phyloP scores from a whole-genome alignment of 1,140 invertebrate species.

The Lamellibrachia luymesi region DNA sequence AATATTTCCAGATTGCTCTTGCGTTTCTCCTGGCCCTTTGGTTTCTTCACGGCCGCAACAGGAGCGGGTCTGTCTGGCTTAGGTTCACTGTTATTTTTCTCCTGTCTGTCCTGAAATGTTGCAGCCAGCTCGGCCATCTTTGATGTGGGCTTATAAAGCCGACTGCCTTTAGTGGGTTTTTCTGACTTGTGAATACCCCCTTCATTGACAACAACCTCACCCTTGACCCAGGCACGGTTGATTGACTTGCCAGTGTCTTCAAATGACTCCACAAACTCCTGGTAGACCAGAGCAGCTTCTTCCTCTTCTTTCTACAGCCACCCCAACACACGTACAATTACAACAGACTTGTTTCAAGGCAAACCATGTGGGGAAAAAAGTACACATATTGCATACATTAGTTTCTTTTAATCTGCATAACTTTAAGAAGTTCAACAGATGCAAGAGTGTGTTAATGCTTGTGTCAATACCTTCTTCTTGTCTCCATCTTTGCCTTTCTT shows the following conservation, averaged over 20 bases:
- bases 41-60: slow-evolving; percentile 62
- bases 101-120: slow-evolving; percentile 59
- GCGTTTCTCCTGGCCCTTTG: slow-evolving; percentile 70
- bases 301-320: slow-evolving; percentile 67
- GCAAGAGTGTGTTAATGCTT: background rate
- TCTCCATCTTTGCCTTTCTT: slow-evolving; percentile 86
- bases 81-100: slow-evolving; percentile 57
- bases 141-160: slow-evolving; percentile 86
- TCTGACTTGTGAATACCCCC: slow-evolving; percentile 73
- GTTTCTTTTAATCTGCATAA: too few species aligned
- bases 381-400: slow-evolving; percentile 1
- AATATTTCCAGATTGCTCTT: slow-evolving; percentile 97
- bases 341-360: slow-evolving; percentile 16
- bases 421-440: background rate
- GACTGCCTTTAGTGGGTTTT: slow-evolving; percentile 77
- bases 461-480: slow-evolving; percentile 68
- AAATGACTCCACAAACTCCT: slow-evolving; percentile 97
- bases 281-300: slow-evolving; percentile 79
- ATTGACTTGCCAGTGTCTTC: slow-evolving; percentile 76
- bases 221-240: slow-evolving; percentile 94
- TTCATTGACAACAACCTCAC: slow-evolving; percentile 92
- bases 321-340: background rate
- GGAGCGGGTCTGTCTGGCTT: background rate
- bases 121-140: slow-evolving; percentile 67
- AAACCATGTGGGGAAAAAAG: slow-evolving; percentile 7